A percentile compares a stretch with the other conserved stretches of the same genome.
These are phyloP conservation scores for Melanophora roralis DNA, from an alignment of 2,888 invertebrate genomes.

Conservation along the genomic window DNA sequence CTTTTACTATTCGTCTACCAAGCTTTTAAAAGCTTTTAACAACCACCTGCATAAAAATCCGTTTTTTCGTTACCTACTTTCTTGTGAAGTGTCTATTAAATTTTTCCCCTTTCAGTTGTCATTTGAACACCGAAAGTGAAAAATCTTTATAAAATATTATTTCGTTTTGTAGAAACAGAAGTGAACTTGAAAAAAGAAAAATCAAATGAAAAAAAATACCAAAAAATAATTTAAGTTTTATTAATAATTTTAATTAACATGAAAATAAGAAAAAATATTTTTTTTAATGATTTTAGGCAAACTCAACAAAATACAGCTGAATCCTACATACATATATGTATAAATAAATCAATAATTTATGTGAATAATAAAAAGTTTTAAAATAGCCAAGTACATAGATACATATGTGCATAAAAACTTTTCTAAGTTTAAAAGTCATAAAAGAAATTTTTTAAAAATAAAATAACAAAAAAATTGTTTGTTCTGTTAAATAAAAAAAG, in stretches of 20 bases:
- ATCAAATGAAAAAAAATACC: no score
- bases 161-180: constrained; percentile 20
- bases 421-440: not conserved
- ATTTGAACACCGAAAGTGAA: constrained; percentile 59
- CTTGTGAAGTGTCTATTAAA: constrained; percentile 36
- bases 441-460: not conserved
- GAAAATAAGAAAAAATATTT: not conserved
- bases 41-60: constrained; percentile 56
- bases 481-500: constrained; percentile 32
- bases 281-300: not conserved
- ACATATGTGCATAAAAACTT: not conserved
- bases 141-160: constrained; percentile 20
- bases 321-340: no score
- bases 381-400: not conserved
- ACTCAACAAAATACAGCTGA: not conserved
- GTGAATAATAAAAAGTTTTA: not conserved
- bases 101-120: constrained; percentile 57
- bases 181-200: constrained; percentile 59
- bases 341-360: constrained; percentile 36
- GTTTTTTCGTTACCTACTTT: constrained; percentile 5
- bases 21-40: constrained; percentile 57
- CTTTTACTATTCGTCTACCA: constrained; percentile 3
- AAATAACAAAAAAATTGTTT: not conserved
- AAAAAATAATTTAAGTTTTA: not conserved
- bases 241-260: not conserved